These are phyloP conservation scores for Daboia siamensis DNA, from an alignment of 2,113 vertebrate genomes.

Conservation along the genomic window DNA sequence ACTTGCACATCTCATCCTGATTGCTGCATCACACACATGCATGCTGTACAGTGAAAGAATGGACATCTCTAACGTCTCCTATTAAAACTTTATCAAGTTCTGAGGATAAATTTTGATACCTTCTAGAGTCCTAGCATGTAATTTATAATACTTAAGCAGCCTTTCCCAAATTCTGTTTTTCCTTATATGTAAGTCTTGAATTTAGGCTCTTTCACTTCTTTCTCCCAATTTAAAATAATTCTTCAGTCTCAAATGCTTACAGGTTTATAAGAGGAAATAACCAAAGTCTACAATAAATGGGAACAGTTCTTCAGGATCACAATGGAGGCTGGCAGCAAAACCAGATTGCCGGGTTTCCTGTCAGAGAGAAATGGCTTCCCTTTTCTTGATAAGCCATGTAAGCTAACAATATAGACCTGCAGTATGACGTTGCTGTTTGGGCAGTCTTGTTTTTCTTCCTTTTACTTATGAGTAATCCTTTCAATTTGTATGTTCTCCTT, in stretches of 20 bases:
- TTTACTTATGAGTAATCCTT: not conserved
- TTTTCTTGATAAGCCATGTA: not conserved
- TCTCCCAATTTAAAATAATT: not conserved
- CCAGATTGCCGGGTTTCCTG: not conserved
- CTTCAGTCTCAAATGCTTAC: not conserved
- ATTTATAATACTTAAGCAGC: not conserved
- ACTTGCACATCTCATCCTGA: not conserved
- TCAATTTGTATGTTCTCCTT: not conserved
- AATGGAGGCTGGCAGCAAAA: not conserved
- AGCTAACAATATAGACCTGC: not conserved
- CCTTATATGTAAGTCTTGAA: not conserved
- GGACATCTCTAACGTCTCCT: not conserved
- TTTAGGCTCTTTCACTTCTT: not conserved
- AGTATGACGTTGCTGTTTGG: not conserved
- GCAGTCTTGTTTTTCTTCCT: not conserved
- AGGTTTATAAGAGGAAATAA: not conserved
- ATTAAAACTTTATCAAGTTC: not conserved
- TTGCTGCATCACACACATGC: not conserved
- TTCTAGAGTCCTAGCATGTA: not conserved
- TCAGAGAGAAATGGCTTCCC: constrained; percentile 9
- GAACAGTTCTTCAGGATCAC: not conserved
- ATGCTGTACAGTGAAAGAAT: not conserved
- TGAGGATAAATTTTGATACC: not conserved
- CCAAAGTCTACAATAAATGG: not conserved
- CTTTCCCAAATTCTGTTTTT: not conserved